These are phyloP conservation scores for Neocrepidodera transversa DNA, from an alignment of 2,888 invertebrate species.

Conservation along the genomic window DNA sequence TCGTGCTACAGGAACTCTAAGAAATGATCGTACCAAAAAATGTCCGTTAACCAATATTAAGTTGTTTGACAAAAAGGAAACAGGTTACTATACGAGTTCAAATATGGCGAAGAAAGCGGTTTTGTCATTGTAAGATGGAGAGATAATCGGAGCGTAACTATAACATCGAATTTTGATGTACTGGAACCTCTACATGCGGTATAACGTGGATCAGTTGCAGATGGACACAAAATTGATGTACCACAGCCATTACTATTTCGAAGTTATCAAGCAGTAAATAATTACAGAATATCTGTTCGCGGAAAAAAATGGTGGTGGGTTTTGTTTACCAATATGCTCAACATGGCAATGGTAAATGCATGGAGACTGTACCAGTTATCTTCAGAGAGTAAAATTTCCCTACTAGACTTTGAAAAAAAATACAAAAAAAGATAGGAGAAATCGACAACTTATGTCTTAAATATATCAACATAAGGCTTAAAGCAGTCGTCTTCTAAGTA, in stretches of 20 bases:
- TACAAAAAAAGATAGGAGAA: too few relatives aligned
- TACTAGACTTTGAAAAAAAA: not conserved
- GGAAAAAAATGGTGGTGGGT: constrained; percentile 1
- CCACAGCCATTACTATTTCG: too few relatives aligned
- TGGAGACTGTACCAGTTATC: not conserved
- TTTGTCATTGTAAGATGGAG: not conserved
- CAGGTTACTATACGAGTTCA: not conserved
- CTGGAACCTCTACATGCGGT: too few relatives aligned
- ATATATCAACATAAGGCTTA: too few relatives aligned
- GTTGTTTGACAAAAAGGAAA: not conserved
- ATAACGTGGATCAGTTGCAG: too few relatives aligned
- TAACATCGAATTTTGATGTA: too few relatives aligned
- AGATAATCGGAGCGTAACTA: not conserved
- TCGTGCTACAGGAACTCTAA: too few relatives aligned
- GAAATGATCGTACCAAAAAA: too few relatives aligned
- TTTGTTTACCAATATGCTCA: not conserved
- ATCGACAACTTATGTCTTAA: too few relatives aligned
- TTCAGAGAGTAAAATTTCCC: not conserved
- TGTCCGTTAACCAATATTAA: not conserved
- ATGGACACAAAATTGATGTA: too few relatives aligned
- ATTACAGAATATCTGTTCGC: not conserved
- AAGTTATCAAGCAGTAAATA: too few relatives aligned
- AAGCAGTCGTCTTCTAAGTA: too few relatives aligned
- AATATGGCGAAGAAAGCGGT: not conserved
- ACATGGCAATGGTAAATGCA: constrained; percentile 5